Percentiles rank a stretch among this genome's conserved stretches.
phyloP scores from a whole-genome alignment of 2,797 vertebrate species.

The Echeneis naucrates region DNA sequence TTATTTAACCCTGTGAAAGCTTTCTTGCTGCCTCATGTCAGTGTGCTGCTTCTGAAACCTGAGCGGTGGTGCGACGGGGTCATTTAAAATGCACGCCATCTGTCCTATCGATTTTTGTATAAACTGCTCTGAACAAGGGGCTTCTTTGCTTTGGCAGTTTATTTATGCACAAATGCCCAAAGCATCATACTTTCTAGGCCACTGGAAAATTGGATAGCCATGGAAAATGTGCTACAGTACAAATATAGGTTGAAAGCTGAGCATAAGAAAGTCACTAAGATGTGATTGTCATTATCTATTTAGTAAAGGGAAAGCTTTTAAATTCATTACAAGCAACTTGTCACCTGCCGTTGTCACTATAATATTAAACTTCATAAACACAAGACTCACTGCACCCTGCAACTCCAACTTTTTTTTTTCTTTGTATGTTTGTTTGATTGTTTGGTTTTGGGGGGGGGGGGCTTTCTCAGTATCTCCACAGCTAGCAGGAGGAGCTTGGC shows the following conservation, averaged over 20 bases:
- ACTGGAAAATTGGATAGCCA: slow-evolving; percentile 64
- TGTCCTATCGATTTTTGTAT: slow-evolving; percentile 46
- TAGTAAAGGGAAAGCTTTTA: slow-evolving; percentile 1
- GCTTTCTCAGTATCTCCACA: too few relatives aligned
- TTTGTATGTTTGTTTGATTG: too few relatives aligned
- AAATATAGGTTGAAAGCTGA: slow-evolving; percentile 12
- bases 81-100: slow-evolving; percentile 62
- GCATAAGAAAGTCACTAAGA: background rate
- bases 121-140: slow-evolving; percentile 36
- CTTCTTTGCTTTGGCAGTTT: slow-evolving; percentile 47
- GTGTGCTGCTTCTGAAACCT: slow-evolving; percentile 43
- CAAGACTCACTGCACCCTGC: too few relatives aligned
- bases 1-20: background rate
- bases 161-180: slow-evolving; percentile 54
- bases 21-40: slow-evolving; percentile 1
- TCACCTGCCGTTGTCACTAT: background rate
- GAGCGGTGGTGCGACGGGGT: slow-evolving; percentile 15
- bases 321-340: background rate
- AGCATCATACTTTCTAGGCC: slow-evolving; percentile 66
- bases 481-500: slow-evolving; percentile 46
- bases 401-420: slow-evolving; percentile 35
- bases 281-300: background rate
- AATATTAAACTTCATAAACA: too few relatives aligned
- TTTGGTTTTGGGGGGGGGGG: too few relatives aligned
- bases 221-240: slow-evolving; percentile 35